Evolutionary conservation across 2,888 invertebrate genomes (phyloP).

Genomic region (Nomada fucata): DNA sequence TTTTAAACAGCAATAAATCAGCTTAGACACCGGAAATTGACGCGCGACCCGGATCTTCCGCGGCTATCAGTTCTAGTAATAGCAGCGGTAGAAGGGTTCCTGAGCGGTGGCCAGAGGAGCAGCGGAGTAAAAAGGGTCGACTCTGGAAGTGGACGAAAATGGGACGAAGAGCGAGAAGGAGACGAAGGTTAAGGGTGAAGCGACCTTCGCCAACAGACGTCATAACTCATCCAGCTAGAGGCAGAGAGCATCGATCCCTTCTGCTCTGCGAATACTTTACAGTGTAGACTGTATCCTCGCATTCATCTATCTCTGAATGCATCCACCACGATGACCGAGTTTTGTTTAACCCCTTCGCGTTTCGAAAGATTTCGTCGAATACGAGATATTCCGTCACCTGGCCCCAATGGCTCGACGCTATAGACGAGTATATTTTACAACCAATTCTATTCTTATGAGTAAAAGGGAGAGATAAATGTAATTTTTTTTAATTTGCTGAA

Average conservation of each 20-base stretch:
- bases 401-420: no score
- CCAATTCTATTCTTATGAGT: no score
- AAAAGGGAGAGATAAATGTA: no score
- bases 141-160: constrained; percentile 27
- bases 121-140: constrained; percentile 24
- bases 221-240: constrained; percentile 59
- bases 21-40: constrained; percentile 80
- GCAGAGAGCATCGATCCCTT: constrained; percentile 60
- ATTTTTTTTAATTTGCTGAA: no score
- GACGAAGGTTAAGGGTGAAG: constrained; percentile 59
- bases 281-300: constrained; percentile 12
- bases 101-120: constrained; percentile 28
- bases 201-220: constrained; percentile 67
- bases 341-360: not conserved
- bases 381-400: no score
- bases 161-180: constrained; percentile 40
- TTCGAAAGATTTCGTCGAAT: no score
- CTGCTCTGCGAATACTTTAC: constrained; percentile 26
- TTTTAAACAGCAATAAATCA: constrained; percentile 78
- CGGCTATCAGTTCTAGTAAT: constrained; percentile 72
- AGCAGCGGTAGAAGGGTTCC: constrained; percentile 25
- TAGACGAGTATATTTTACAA: no score
- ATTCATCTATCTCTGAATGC: constrained; percentile 20
- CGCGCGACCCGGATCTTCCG: constrained; percentile 79
- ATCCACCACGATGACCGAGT: constrained; percentile 39